Base-by-base conservation (phyloP, 2,888 invertebrate species). In the Gonocerus acuteangulatus region DNA sequence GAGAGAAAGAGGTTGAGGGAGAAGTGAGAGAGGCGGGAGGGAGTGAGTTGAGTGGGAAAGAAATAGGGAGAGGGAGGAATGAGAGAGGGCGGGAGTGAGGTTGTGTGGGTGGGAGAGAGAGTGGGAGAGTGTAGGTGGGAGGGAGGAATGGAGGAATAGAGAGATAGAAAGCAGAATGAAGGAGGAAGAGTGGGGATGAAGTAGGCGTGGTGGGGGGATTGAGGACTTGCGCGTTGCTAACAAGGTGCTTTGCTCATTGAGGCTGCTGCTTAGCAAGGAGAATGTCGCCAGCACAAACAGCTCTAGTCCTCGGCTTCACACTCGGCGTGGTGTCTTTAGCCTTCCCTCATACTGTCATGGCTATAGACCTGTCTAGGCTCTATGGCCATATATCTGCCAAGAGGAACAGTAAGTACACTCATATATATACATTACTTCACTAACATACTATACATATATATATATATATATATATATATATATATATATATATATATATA, bases 361-460 rank as follows among this genome's bases (percentile, higher is more conserved):
- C 87, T 67, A 82, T 90, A 69, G 89, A 90, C 78, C 81, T 90
- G 69, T 87, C 85, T 75, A 82, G 86, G 66, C 82, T 90, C 61
- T 89, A 90, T 71, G 89, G 88, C 16, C 89, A 89, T 73, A 76
- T 81, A 68, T 82, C 81, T 71, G 79, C 82, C 65, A 87, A 87
- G 73, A 77, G 86, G 69, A 82, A 83, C 69, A 86, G 86, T 86
- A 71, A 81, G 82, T 76, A 56, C 47, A 59, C 62, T 11, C 19
- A 44, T 42, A n/a, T 11, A 11, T 42, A 9, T 42, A 4, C 4
- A 15, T 6, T 11, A n/a, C n/a, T n/a, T n/a, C n/a, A n/a, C n/a
- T n/a, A n/a, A n/a, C n/a, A n/a, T n/a, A n/a, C n/a, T n/a, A n/a
- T n/a, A n/a, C n/a, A n/a, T n/a, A n/a, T n/a, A n/a, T n/a, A n/a